Conservation (phyloP, 2,888 invertebrate genomes). For the Drosophila mettleri region DNA sequence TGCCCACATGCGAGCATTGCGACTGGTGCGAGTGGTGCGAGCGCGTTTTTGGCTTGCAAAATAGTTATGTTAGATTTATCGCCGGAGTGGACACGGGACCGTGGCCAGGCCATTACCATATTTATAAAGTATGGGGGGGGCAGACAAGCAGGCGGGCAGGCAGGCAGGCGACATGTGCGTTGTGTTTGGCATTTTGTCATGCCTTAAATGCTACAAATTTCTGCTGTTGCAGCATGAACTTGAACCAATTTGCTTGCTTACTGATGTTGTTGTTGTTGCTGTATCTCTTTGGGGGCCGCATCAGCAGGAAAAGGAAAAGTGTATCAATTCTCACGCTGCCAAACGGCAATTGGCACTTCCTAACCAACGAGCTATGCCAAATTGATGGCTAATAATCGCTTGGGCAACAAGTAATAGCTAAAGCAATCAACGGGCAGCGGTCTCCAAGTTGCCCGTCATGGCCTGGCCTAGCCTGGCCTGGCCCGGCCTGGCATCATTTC, state of each 20-base stretch:
- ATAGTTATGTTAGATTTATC: conserved; percentile 77
- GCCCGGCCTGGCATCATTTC: conserved; percentile 71
- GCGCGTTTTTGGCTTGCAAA: conserved; percentile 56
- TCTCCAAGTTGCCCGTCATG: conserved; percentile 12
- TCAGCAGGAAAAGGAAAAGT: conserved; percentile 66
- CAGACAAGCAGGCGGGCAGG: conserved; percentile 1
- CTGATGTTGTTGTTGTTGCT: neutral
- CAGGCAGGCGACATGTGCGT: conserved; percentile 44
- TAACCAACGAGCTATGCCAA: conserved; percentile 50
- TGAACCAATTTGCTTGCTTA: conserved; percentile 53
- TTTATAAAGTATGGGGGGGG: conserved; percentile 52
- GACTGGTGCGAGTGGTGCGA: conserved; percentile 7
- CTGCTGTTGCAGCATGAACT: conserved; percentile 58
- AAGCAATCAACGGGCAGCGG: conserved; percentile 36
- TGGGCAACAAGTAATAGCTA: conserved; percentile 58
- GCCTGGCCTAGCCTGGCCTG: conserved; percentile 53
- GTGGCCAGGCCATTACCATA: conserved; percentile 65
- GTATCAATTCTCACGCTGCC: conserved; percentile 73
- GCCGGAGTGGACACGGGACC: conserved; percentile 34
- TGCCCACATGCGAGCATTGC: conserved; percentile 64
- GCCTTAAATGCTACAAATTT: conserved; percentile 75
- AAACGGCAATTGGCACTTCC: conserved; percentile 71
- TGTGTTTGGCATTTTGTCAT: conserved; percentile 70
- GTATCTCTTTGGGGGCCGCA: conserved; percentile 20
- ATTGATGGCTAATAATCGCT: conserved; percentile 75